phyloP scores from a whole-genome alignment of 2,113 vertebrate species.

The Eolophus roseicapilla region DNA sequence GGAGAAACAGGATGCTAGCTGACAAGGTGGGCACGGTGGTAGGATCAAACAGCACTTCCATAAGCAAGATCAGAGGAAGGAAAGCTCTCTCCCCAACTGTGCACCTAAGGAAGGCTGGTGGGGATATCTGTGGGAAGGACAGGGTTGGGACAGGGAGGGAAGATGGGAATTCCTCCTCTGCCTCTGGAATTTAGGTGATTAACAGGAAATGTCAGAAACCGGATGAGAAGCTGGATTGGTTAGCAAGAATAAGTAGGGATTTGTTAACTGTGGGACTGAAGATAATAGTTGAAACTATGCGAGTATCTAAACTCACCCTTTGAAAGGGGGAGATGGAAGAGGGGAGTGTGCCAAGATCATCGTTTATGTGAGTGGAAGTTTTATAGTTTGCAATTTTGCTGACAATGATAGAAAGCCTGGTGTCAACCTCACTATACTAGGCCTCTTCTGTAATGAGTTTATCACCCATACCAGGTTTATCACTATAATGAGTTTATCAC shows the following conservation, averaged over 20 bases:
- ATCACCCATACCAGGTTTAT: slow-evolving; percentile 33
- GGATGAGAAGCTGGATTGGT: not conserved
- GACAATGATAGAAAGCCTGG: slow-evolving; percentile 48
- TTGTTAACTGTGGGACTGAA: not conserved
- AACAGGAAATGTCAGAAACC: not conserved
- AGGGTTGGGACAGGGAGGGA: not conserved
- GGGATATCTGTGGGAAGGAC: not conserved
- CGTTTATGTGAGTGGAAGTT: not conserved
- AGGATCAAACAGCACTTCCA: not conserved
- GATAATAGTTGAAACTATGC: not conserved
- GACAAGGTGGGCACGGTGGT: not conserved
- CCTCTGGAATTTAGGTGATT: not conserved
- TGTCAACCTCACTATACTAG: not conserved
- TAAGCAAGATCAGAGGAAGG: not conserved
- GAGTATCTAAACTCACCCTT: not conserved
- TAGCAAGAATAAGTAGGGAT: not conserved
- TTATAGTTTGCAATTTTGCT: slow-evolving; percentile 46
- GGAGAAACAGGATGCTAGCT: not conserved
- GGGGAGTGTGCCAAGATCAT: slow-evolving; percentile 1
- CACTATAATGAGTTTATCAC: slow-evolving; percentile 47
- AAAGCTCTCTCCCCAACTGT: not conserved
- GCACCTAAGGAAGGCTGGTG: not conserved
- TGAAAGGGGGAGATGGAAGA: not conserved
- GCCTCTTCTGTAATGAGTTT: slow-evolving; percentile 41
- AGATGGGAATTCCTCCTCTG: not conserved